phyloP scores from a whole-genome alignment of 2,888 invertebrate genomes.

The Rosalia funebris region DNA sequence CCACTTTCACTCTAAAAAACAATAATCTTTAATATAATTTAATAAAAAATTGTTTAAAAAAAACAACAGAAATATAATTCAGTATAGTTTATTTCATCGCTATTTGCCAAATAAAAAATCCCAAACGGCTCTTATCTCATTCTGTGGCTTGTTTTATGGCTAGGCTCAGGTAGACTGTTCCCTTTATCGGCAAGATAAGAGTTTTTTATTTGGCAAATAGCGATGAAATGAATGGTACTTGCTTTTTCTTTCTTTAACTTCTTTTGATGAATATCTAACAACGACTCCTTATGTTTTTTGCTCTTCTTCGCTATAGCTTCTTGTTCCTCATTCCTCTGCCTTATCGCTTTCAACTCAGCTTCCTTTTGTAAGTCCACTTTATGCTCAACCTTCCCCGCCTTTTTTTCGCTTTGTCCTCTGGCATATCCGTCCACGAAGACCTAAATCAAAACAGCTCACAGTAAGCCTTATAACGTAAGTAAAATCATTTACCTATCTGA shows the following conservation, averaged over 20 bases:
- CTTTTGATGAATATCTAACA: slow-evolving; percentile 83
- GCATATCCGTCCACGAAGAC: slow-evolving; percentile 90
- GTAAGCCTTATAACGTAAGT: not conserved
- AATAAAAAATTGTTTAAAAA: not conserved
- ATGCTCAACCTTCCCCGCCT: slow-evolving; percentile 55
- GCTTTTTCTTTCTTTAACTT: slow-evolving; percentile 75
- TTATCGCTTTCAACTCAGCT: slow-evolving; percentile 65
- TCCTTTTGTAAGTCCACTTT: slow-evolving; percentile 65
- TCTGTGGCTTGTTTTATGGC: too few species aligned
- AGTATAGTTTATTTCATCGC: not conserved
- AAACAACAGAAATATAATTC: not conserved
- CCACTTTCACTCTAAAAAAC: slow-evolving; percentile 37
- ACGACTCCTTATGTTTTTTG: slow-evolving; percentile 77
- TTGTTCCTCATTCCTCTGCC: slow-evolving; percentile 72
- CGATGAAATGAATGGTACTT: too few species aligned
- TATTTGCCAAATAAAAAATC: too few species aligned
- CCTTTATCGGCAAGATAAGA: too few species aligned
- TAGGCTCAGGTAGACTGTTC: too few species aligned
- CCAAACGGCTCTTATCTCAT: too few species aligned
- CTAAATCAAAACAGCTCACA: slow-evolving; percentile 58
- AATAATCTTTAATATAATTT: not conserved
- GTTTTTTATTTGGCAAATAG: too few species aligned
- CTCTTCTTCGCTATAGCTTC: slow-evolving; percentile 72
- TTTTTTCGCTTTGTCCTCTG: slow-evolving; percentile 72
- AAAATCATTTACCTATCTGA: slow-evolving; percentile 70